phyloP scores from a whole-genome alignment of 2,888 invertebrate species.

The Pachymerium ferrugineum region DNA sequence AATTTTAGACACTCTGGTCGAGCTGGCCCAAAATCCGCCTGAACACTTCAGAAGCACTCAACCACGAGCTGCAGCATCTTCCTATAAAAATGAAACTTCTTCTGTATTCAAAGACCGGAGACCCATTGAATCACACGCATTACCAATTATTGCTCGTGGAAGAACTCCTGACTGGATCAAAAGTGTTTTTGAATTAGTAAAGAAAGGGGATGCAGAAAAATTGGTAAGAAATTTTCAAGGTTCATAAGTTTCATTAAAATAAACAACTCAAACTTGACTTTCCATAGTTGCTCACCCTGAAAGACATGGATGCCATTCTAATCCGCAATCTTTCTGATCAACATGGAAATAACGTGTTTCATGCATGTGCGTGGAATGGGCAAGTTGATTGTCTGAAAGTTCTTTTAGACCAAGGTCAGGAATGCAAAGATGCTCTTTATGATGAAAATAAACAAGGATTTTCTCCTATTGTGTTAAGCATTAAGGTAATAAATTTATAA shows the following conservation, averaged over 20 bases:
- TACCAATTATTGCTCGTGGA: slow-evolving; percentile 36
- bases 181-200: slow-evolving; percentile 46
- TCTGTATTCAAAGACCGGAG: too few relatives aligned
- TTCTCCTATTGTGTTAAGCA: slow-evolving; percentile 45
- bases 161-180: slow-evolving; percentile 48
- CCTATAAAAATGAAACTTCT: neutral
- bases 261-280: neutral
- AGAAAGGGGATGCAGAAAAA: slow-evolving; percentile 44
- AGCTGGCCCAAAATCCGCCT: slow-evolving; percentile 39
- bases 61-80: slow-evolving; percentile 3
- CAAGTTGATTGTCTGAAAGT: slow-evolving; percentile 45
- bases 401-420: slow-evolving; percentile 43
- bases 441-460: slow-evolving; percentile 47
- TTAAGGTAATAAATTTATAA: slow-evolving; percentile 47
- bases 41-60: slow-evolving; percentile 35
- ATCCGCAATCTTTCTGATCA: slow-evolving; percentile 47
- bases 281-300: slow-evolving; percentile 37
- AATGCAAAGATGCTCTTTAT: slow-evolving; percentile 44
- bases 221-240: slow-evolving; percentile 42
- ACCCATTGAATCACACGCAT: neutral
- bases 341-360: slow-evolving; percentile 47
- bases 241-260: neutral
- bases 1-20: slow-evolving; percentile 45
- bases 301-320: slow-evolving; percentile 45
- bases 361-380: slow-evolving; percentile 45